Percentiles rank a stretch among this genome's conserved stretches.
These are phyloP conservation scores for Scatophagus argus DNA, from an alignment of 2,113 vertebrate species.

Conservation along the genomic window DNA sequence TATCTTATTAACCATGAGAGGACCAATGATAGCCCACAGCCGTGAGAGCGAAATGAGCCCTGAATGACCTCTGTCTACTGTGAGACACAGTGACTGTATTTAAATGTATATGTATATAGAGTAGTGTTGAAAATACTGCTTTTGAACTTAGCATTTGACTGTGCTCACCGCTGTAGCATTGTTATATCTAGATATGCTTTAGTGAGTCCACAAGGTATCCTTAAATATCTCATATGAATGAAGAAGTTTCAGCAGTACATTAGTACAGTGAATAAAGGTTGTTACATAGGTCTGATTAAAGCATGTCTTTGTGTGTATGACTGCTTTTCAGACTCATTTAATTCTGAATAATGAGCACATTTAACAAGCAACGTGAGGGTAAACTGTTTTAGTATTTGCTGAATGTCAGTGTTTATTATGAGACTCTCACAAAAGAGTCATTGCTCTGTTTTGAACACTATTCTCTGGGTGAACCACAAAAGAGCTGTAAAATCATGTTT, in stretches of 20 bases:
- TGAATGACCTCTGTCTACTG: background rate
- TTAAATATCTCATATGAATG: constrained; percentile 20
- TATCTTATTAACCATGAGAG: background rate
- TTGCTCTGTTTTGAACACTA: background rate
- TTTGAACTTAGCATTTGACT: background rate
- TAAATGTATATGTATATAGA: background rate
- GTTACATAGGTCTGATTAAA: background rate
- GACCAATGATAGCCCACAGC: background rate
- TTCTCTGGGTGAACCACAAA: background rate
- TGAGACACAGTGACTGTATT: background rate
- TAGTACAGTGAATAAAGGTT: background rate
- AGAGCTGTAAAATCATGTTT: background rate
- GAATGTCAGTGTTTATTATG: background rate
- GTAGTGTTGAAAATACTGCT: background rate
- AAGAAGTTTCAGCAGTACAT: background rate
- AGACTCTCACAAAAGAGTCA: constrained; percentile 1
- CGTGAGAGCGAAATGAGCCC: background rate
- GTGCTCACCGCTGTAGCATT: constrained; percentile 3
- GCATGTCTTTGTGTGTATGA: background rate
- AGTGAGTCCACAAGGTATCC: constrained; percentile 12
- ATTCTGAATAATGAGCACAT: background rate
- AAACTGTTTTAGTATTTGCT: constrained; percentile 15
- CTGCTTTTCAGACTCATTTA: constrained; percentile 31
- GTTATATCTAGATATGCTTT: constrained; percentile 10
- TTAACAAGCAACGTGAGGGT: constrained; percentile 23